These are phyloP conservation scores for Calameuta filiformis DNA, from an alignment of 2,888 invertebrate genomes.

Conservation along the genomic window DNA sequence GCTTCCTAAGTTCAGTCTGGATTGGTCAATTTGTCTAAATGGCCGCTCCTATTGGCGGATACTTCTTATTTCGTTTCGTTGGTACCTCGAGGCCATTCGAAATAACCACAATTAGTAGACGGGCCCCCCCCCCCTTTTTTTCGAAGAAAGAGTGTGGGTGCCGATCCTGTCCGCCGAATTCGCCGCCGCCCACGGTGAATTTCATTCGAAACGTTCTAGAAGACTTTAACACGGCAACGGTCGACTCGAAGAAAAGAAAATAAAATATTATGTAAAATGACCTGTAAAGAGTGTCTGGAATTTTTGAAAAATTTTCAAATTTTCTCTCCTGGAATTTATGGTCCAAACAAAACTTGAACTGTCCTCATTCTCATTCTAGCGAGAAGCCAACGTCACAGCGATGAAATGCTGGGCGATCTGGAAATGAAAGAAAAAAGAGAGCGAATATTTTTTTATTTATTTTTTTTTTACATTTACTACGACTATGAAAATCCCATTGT, in stretches of 20 bases:
- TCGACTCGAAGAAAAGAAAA: background rate
- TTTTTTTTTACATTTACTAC: background rate
- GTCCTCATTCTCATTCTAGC: background rate
- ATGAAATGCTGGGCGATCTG: background rate
- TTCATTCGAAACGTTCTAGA: background rate
- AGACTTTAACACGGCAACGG: background rate
- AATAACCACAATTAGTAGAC: conserved; percentile 45
- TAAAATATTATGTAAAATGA: background rate
- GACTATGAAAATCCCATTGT: background rate
- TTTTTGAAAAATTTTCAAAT: background rate
- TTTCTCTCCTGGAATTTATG: background rate
- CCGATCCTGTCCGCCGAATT: background rate
- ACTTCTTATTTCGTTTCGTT: conserved; percentile 19
- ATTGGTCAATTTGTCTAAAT: conserved; percentile 47
- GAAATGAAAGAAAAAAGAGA: background rate
- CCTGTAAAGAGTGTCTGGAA: background rate
- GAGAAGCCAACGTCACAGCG: background rate
- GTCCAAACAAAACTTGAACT: background rate
- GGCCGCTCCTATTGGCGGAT: conserved; percentile 26
- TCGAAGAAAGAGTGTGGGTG: conserved; percentile 17
- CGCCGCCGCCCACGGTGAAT: background rate
- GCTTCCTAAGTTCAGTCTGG: conserved; percentile 22
- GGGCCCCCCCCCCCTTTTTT: background rate
- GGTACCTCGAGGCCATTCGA: conserved; percentile 26
- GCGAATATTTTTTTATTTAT: background rate